These are phyloP conservation scores for Meloidogyne exigua DNA, from an alignment of 1,140 invertebrate genomes.

Conservation along the genomic window DNA sequence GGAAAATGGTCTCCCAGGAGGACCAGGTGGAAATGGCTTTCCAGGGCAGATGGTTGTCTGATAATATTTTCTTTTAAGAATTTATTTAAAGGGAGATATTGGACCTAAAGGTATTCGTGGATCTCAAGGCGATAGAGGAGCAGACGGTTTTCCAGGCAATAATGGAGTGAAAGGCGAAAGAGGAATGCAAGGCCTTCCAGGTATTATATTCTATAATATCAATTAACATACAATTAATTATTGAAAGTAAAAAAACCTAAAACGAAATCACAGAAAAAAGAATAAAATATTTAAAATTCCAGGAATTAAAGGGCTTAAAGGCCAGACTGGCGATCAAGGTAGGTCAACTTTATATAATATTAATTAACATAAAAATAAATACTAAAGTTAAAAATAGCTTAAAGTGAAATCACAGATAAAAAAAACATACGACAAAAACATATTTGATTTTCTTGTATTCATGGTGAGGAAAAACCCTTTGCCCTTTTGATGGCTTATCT, in stretches of 20 bases:
- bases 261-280: too few relatives aligned
- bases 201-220: too few relatives aligned
- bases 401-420: too few relatives aligned
- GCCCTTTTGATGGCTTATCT: too few relatives aligned
- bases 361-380: too few relatives aligned
- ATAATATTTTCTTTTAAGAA: not conserved
- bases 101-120: slow-evolving; percentile 30
- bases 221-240: too few relatives aligned
- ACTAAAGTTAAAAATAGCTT: too few relatives aligned
- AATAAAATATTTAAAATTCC: too few relatives aligned
- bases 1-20: slow-evolving; percentile 37
- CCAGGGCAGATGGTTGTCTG: slow-evolving; percentile 21
- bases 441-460: too few relatives aligned
- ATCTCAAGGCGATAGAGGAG: slow-evolving; percentile 27
- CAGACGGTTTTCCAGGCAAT: slow-evolving; percentile 32
- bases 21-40: slow-evolving; percentile 38
- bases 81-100: slow-evolving; percentile 15
- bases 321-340: slow-evolving; percentile 29
- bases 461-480: too few relatives aligned
- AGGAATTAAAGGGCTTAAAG: slow-evolving; percentile 31
- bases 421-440: too few relatives aligned
- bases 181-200: slow-evolving; percentile 37
- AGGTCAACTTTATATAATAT: not conserved
- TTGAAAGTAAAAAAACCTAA: too few relatives aligned
- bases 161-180: slow-evolving; percentile 36